These are phyloP conservation scores for Yasuhikotakia modesta DNA, from an alignment of 2,797 vertebrate genomes.

Conservation along the genomic window DNA sequence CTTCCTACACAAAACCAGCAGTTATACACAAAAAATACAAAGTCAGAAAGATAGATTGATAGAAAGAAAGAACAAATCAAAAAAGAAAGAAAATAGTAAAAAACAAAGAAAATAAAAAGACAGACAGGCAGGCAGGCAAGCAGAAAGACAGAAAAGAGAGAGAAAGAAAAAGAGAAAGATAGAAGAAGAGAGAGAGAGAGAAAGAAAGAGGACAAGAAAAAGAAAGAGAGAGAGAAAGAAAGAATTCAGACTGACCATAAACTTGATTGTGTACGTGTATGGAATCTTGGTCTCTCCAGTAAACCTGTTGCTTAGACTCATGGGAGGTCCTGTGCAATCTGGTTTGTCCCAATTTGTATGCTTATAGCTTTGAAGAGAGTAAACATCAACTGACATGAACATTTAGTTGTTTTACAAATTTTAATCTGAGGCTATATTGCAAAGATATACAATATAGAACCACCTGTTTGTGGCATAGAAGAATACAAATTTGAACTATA, in stretches of 20 bases:
- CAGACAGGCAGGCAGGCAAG: too few species aligned
- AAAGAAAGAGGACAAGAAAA: too few species aligned
- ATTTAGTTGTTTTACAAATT: neutral
- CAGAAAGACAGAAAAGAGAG: too few species aligned
- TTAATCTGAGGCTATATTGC: neutral
- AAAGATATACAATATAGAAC: neutral
- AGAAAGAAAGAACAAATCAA: neutral
- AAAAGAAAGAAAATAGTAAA: too few species aligned
- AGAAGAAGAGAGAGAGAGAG: too few species aligned
- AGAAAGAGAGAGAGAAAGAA: too few species aligned
- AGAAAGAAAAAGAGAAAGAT: too few species aligned
- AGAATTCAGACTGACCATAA: constrained; percentile 65
- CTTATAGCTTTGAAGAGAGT: constrained; percentile 77
- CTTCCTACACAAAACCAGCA: constrained; percentile 75
- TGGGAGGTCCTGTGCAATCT: constrained; percentile 85
- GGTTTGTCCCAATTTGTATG: constrained; percentile 79
- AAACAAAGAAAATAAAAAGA: too few species aligned
- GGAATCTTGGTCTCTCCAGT: constrained; percentile 80
- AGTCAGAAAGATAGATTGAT: too few species aligned
- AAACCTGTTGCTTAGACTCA: constrained; percentile 86
- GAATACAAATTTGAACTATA: neutral
- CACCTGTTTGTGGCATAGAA: neutral
- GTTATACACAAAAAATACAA: neutral
- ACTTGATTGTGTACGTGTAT: constrained; percentile 87
- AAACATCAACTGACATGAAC: neutral